Evolutionary conservation across 2,797 vertebrate genomes (phyloP).

Genomic region (Chaenodraco wilsoni): DNA sequence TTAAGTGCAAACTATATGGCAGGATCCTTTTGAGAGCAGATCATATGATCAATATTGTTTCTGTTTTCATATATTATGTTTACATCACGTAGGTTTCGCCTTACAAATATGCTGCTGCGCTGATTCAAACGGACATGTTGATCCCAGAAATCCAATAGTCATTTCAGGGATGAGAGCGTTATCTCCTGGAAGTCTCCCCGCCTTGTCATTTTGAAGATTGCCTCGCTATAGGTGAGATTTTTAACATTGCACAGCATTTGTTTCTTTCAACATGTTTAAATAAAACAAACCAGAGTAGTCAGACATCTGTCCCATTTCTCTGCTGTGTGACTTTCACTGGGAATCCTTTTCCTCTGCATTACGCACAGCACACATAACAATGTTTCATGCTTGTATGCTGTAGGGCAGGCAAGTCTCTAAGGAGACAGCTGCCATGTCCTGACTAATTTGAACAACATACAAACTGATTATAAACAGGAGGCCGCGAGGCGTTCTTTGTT

Average conservation of each 20-base stretch:
- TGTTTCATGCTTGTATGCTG: slow-evolving; percentile 44
- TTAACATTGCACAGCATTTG: not conserved
- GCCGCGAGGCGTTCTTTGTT: slow-evolving; percentile 32
- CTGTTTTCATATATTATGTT: slow-evolving; percentile 17
- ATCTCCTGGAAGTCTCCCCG: slow-evolving; percentile 16
- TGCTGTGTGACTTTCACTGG: slow-evolving; percentile 2
- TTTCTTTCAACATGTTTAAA: slow-evolving; percentile 14
- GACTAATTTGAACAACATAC: slow-evolving; percentile 64
- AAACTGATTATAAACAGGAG: slow-evolving; percentile 57
- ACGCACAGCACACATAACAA: slow-evolving; percentile 30
- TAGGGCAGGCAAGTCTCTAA: slow-evolving; percentile 41
- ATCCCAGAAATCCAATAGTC: slow-evolving; percentile 37
- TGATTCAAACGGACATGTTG: slow-evolving; percentile 3
- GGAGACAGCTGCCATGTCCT: slow-evolving; percentile 57
- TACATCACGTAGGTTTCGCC: not conserved
- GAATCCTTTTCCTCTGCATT: slow-evolving; percentile 5
- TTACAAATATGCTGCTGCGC: not conserved
- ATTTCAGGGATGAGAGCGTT: slow-evolving; percentile 40
- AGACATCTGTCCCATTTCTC: slow-evolving; percentile 24
- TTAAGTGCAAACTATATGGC: not conserved
- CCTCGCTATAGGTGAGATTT: slow-evolving; percentile 25
- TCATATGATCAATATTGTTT: not conserved
- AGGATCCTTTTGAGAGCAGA: too few species aligned
- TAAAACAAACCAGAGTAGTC: slow-evolving; percentile 6
- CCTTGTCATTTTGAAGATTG: slow-evolving; percentile 28